phyloP scores from a whole-genome alignment of 1,140 invertebrate species.

The Hirudo medicinalis region DNA sequence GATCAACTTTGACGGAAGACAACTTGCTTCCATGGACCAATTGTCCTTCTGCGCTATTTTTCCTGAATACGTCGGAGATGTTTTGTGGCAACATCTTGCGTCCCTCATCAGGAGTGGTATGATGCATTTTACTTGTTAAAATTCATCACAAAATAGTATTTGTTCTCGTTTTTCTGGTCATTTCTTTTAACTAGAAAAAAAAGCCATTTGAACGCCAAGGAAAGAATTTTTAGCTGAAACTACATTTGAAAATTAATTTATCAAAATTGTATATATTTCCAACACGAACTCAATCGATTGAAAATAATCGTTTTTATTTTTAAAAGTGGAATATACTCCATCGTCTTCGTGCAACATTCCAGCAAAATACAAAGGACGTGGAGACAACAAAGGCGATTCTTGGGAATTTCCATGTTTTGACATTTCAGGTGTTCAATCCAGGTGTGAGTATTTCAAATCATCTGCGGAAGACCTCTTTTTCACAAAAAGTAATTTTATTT shows the following conservation, averaged over 20 bases:
- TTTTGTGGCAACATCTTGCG: not conserved
- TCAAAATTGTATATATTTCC: not conserved
- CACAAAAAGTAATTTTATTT: too few relatives aligned
- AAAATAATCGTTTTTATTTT: not conserved
- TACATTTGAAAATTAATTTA: not conserved
- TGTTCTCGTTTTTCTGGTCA: not conserved
- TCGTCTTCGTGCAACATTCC: too few relatives aligned
- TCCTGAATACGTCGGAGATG: slow-evolving; percentile 1
- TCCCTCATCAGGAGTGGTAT: not conserved
- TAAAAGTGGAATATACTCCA: too few relatives aligned
- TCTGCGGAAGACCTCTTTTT: too few relatives aligned
- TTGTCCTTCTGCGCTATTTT: not conserved
- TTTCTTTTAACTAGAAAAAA: not conserved
- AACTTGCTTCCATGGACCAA: not conserved
- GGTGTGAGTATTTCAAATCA: too few relatives aligned
- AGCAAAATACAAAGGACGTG: too few relatives aligned
- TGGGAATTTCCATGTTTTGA: too few relatives aligned
- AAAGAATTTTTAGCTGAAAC: not conserved
- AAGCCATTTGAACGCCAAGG: not conserved
- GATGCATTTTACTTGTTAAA: not conserved
- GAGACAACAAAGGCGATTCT: too few relatives aligned
- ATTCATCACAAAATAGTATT: too few relatives aligned
- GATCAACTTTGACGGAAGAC: not conserved
- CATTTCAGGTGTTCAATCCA: too few relatives aligned
- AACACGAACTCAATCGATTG: not conserved